These are phyloP conservation scores for Napeogenes sylphis DNA, from an alignment of 2,888 invertebrate genomes.

Conservation along the genomic window DNA sequence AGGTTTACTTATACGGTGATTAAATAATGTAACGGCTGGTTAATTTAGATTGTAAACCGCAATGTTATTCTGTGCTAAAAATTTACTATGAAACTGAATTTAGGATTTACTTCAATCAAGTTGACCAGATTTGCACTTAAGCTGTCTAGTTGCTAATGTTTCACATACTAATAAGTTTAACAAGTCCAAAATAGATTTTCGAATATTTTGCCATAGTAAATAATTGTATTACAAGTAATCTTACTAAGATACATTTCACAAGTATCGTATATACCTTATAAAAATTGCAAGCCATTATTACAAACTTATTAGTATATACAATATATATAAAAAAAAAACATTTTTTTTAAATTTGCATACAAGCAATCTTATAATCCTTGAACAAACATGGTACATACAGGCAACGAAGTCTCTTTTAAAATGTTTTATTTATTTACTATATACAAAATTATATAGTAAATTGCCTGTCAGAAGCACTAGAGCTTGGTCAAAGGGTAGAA, in stretches of 20 bases:
- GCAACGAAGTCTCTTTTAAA: not conserved
- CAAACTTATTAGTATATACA: too few species aligned
- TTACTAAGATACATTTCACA: too few species aligned
- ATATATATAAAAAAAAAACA: too few species aligned
- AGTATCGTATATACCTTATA: too few species aligned
- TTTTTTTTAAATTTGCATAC: not conserved
- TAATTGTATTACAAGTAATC: too few species aligned
- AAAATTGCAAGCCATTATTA: too few species aligned
- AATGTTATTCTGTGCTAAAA: not conserved
- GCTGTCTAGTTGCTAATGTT: not conserved
- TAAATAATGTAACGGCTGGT: too few species aligned
- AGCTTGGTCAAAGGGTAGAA: constrained; percentile 58
- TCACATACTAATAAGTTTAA: not conserved
- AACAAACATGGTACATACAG: not conserved
- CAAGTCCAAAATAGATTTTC: not conserved
- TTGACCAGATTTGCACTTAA: constrained; percentile 4
- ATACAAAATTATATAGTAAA: constrained; percentile 58
- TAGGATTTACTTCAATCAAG: constrained; percentile 2
- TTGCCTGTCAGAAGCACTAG: constrained; percentile 65
- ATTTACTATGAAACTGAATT: not conserved
- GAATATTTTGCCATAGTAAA: not conserved
- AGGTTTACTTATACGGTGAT: too few species aligned
- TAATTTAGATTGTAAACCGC: too few species aligned
- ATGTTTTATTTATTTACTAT: constrained; percentile 28
- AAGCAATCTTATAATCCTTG: constrained; percentile 1